Evolutionary conservation across 2,113 vertebrate species (phyloP).

Genomic region (Otis tarda): DNA sequence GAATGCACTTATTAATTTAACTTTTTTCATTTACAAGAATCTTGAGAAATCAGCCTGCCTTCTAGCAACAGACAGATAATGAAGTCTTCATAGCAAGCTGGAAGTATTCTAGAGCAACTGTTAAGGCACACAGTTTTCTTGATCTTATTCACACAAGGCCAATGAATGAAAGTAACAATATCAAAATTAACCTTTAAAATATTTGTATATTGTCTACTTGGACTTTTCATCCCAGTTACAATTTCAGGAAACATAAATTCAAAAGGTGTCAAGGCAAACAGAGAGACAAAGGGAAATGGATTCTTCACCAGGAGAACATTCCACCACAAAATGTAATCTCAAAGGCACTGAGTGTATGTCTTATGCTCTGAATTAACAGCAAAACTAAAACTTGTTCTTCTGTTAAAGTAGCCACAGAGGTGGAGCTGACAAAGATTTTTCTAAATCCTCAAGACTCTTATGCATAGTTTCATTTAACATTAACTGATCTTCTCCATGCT

Average conservation of each 20-base stretch:
- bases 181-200: neutral
- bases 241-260: neutral
- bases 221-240: neutral
- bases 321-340: neutral
- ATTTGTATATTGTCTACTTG: neutral
- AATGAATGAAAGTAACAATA: neutral
- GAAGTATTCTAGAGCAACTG: neutral
- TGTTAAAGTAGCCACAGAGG: neutral
- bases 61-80: neutral
- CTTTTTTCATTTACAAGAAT: neutral
- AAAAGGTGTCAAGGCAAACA: neutral
- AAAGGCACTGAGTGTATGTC: neutral
- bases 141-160: neutral
- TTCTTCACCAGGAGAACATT: neutral
- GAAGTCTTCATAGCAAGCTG: neutral
- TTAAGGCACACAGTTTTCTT: neutral
- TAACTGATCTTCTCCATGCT: neutral
- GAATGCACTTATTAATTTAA: neutral
- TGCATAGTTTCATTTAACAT: neutral
- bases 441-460: neutral
- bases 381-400: neutral
- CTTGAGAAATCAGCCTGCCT: neutral
- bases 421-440: neutral
- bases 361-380: neutral
- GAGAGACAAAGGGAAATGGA: neutral